phyloP scores from a whole-genome alignment of 92 coral and sea anemone species.

The Paramuricea clavata region DNA sequence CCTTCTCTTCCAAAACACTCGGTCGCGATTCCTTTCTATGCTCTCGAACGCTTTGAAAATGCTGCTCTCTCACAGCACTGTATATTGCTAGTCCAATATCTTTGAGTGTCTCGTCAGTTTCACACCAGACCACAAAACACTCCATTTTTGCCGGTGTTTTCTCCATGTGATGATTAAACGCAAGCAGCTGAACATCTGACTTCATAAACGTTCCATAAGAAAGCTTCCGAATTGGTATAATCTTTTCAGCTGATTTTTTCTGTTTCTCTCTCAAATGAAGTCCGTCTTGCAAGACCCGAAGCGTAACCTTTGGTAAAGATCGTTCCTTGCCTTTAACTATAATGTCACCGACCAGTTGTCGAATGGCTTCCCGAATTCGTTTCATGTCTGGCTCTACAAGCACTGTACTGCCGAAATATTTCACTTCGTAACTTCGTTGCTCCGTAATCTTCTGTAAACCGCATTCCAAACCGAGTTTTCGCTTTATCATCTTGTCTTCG shows the following conservation, averaged over 20 bases:
- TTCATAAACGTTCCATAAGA: slow-evolving; percentile 85
- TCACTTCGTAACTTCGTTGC: slow-evolving; percentile 78
- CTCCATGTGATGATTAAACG: slow-evolving; percentile 91
- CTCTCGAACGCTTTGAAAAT: slow-evolving; percentile 85
- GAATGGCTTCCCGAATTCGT: slow-evolving; percentile 85
- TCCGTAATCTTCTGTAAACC: slow-evolving; percentile 62
- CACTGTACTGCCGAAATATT: slow-evolving; percentile 79
- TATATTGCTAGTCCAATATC: slow-evolving; percentile 86
- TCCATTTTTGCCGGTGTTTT: slow-evolving; percentile 82
- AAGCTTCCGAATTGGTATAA: slow-evolving; percentile 79
- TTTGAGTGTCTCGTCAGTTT: slow-evolving; percentile 79
- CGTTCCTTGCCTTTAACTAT: slow-evolving; percentile 72
- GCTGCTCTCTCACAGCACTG: slow-evolving; percentile 90
- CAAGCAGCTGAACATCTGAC: slow-evolving; percentile 77
- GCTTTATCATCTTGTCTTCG: slow-evolving; percentile 73
- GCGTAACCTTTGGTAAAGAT: slow-evolving; percentile 78
- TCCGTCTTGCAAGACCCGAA: slow-evolving; percentile 79
- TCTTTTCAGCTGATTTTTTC: slow-evolving; percentile 35
- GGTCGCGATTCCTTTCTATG: slow-evolving; percentile 72
- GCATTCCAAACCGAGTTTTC: slow-evolving; percentile 71
- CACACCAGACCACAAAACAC: slow-evolving; percentile 91
- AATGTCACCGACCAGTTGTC: slow-evolving; percentile 65
- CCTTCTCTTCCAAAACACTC: background rate
- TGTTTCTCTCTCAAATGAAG: slow-evolving; percentile 72
- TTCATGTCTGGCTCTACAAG: slow-evolving; percentile 81